These are phyloP conservation scores for Oreochromis grahami DNA, from an alignment of 2,797 vertebrate species.

Conservation along the genomic window DNA sequence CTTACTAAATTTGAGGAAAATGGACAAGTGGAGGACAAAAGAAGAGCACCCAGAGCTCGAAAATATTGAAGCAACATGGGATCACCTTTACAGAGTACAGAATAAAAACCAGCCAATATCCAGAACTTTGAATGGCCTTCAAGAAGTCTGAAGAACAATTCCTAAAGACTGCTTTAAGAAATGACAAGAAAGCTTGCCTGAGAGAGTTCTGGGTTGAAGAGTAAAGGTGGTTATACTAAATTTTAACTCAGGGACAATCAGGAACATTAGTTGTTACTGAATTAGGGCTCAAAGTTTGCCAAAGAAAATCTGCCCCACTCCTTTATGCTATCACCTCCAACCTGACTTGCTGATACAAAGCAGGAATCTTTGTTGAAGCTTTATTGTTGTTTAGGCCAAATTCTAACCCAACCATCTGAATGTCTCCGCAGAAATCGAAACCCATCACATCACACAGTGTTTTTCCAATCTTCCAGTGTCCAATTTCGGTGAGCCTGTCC, in stretches of 20 bases:
- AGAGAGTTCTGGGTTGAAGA: background rate
- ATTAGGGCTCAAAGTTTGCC: background rate
- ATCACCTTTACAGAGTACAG: background rate
- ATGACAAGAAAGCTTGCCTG: background rate
- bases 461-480: background rate
- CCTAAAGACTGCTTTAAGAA: background rate
- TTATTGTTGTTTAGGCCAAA: background rate
- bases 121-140: background rate
- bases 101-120: background rate
- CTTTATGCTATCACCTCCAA: background rate
- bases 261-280: background rate
- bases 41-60: background rate
- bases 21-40: background rate
- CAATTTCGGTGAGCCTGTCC: background rate
- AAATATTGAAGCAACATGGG: background rate
- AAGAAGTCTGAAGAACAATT: background rate
- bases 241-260: background rate
- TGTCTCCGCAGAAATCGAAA: background rate
- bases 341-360: background rate
- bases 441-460: background rate
- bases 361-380: background rate
- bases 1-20: background rate
- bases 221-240: fast-evolving
- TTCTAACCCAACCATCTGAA: background rate
- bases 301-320: background rate